A percentile compares a stretch with the other conserved stretches of the same genome.
Evolutionary conservation across 2,888 invertebrate genomes (phyloP).

Genomic region (Cacoxenus indagator): DNA sequence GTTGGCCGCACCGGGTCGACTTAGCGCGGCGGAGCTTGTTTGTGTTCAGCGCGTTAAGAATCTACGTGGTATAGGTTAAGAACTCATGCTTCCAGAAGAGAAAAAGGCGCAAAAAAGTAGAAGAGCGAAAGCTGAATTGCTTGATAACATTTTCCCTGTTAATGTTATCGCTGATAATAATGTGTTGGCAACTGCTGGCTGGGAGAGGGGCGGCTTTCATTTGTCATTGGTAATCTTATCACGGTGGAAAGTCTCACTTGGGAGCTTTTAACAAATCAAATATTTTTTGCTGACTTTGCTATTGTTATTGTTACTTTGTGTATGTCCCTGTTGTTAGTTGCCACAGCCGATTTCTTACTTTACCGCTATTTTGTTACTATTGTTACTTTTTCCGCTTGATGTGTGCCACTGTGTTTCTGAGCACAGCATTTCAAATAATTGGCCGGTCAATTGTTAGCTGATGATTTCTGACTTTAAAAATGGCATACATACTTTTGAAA

Average conservation of each 20-base stretch:
- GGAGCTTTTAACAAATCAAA: constrained; percentile 25
- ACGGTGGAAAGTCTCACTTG: constrained; percentile 13
- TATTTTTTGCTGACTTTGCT: constrained; percentile 20
- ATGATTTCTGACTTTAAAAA: no score
- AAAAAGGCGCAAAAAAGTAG: not conserved
- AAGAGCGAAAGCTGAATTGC: not conserved
- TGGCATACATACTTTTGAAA: no score
- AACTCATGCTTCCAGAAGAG: constrained; percentile 29
- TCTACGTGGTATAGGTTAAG: constrained; percentile 53
- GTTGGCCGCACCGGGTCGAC: not conserved
- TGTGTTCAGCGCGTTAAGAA: constrained; percentile 38
- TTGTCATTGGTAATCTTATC: constrained; percentile 8
- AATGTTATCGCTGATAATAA: constrained; percentile 2
- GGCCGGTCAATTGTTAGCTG: no score
- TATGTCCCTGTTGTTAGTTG: not conserved
- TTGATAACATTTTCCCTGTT: constrained; percentile 9
- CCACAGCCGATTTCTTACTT: no score
- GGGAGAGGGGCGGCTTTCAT: not conserved
- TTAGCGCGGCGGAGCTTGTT: not conserved
- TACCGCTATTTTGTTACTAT: no score
- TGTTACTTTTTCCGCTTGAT: no score
- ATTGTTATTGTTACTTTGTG: constrained; percentile 11
- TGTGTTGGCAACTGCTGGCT: not conserved
- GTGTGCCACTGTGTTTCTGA: no score
- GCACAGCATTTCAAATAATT: no score